Evolutionary conservation across 2,888 invertebrate species (phyloP).

Genomic region (Pterobdella sp.): DNA sequence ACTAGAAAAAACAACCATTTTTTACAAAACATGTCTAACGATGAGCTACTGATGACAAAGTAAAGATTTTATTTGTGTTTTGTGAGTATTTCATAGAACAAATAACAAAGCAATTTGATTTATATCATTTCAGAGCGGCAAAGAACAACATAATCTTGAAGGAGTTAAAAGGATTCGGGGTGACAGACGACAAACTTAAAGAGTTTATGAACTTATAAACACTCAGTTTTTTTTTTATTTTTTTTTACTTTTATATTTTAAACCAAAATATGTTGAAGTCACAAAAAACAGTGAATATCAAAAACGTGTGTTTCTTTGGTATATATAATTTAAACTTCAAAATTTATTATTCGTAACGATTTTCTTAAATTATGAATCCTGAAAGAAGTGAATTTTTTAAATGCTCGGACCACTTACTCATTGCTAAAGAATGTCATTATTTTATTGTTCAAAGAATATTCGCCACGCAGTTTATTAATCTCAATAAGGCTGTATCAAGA

Average conservation of each 20-base stretch:
- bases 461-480: too few species aligned
- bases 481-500: too few species aligned
- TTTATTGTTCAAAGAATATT: too few species aligned
- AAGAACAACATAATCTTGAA: not conserved
- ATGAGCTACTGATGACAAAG: slow-evolving; percentile 5
- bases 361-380: too few species aligned
- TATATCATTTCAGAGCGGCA: not conserved
- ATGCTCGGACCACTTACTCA: too few species aligned
- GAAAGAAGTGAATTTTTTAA: too few species aligned
- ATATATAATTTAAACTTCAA: too few species aligned
- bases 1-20: not conserved
- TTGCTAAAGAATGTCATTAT: too few species aligned
- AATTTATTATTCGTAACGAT: not conserved
- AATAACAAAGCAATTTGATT: not conserved
- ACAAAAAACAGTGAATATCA: too few species aligned
- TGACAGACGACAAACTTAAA: not conserved
- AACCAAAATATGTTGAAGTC: too few species aligned
- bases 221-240: too few species aligned
- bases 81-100: not conserved
- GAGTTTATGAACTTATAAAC: not conserved
- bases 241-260: not conserved
- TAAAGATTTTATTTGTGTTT: not conserved
- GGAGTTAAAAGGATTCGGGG: not conserved
- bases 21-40: not conserved
- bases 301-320: too few species aligned